These are phyloP conservation scores for Anhinga rufa DNA, from an alignment of 2,113 vertebrate species.

Conservation along the genomic window DNA sequence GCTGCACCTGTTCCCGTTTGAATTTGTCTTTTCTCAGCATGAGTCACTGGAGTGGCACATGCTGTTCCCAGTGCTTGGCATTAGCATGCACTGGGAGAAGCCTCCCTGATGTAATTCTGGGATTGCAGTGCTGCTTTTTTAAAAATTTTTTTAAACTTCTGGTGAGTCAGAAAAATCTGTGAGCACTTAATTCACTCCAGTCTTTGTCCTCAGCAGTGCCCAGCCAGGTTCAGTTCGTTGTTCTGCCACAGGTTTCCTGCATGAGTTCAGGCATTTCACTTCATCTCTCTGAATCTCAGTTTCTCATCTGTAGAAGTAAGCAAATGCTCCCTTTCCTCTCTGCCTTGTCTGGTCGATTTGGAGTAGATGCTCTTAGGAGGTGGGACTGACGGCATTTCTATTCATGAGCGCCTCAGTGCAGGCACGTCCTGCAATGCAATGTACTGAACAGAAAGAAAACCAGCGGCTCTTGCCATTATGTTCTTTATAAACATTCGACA, in stretches of 20 bases:
- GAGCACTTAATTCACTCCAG: neutral
- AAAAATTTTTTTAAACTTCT: neutral
- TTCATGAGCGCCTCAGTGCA: neutral
- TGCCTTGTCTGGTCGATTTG: rapidly evolving
- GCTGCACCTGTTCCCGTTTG: neutral
- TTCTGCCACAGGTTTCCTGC: neutral
- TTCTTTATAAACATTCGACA: neutral
- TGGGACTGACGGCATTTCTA: neutral
- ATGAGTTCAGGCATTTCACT: neutral
- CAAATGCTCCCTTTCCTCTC: neutral
- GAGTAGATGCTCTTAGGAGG: neutral
- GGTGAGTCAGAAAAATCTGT: neutral
- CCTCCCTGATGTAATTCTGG: neutral
- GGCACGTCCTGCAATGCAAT: neutral
- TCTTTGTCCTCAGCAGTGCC: neutral
- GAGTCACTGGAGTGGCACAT: neutral
- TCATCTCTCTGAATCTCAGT: neutral
- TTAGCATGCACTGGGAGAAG: neutral
- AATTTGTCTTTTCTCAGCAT: neutral
- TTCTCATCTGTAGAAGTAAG: neutral
- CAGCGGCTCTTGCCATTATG: neutral
- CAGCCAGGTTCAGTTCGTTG: neutral
- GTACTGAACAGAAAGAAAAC: neutral
- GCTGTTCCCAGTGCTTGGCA: neutral
- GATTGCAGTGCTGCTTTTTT: neutral